Percentiles rank a stretch among this genome's conserved stretches.
Conservation (phyloP, 1,140 invertebrate species). For the Epicauta chinensis region DNA sequence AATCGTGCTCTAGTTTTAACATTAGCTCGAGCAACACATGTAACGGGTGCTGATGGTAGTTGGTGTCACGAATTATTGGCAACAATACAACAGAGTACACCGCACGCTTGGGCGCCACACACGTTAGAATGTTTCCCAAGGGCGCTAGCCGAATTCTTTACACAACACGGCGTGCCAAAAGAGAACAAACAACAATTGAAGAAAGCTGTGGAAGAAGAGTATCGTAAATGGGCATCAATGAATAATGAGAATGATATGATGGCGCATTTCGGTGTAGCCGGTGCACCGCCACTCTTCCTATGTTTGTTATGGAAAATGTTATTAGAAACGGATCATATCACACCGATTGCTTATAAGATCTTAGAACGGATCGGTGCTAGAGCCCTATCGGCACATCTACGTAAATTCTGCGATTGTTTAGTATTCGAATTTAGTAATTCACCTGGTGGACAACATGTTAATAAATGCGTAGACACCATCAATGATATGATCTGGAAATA, state of each 20-base stretch:
- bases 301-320: conserved; percentile 95
- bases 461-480: conserved; percentile 89
- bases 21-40: conserved; percentile 88
- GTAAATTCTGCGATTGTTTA: conserved; percentile 93
- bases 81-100: conserved; percentile 89
- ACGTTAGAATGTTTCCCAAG: conserved; percentile 88
- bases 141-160: conserved; percentile 80
- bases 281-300: conserved; percentile 81
- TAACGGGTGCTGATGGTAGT: conserved; percentile 73
- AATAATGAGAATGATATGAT: conserved; percentile 95
- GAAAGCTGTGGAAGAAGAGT: conserved; percentile 90
- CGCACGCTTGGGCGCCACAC: conserved; percentile 89
- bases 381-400: conserved; percentile 79
- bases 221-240: conserved; percentile 94
- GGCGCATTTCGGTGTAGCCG: conserved; percentile 86
- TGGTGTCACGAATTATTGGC: conserved; percentile 89
- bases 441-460: conserved; percentile 75
- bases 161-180: conserved; percentile 71
- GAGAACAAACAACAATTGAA: conserved; percentile 88
- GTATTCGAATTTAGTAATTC: conserved; percentile 87
- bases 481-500: conserved; percentile 98
- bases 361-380: conserved; percentile 88
- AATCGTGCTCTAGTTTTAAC: conserved; percentile 89
- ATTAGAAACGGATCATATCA: conserved; percentile 87
- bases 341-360: conserved; percentile 91